Base-by-base conservation (phyloP, 2,113 vertebrate species). In the Microcebus murinus region DNA sequence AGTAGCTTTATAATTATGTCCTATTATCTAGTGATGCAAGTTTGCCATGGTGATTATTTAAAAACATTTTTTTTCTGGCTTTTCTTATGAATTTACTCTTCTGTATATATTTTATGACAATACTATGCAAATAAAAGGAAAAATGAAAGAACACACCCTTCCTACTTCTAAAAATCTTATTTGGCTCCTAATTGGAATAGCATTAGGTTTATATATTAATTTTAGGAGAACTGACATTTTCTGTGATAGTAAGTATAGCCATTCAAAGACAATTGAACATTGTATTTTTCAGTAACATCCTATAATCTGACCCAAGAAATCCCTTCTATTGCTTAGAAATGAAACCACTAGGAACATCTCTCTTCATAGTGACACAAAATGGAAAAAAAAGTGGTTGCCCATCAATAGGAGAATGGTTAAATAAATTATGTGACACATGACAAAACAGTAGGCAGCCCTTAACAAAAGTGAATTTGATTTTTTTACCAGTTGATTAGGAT, bases 71-170 rank as follows among this genome's bases (percentile, higher is more conserved):
- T 39, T 5, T 85, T 67, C 20, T 39, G 34, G 21, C 10, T 71
- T 61, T 31, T 91, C 86, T 61, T 90, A n/a, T 71, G 27, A 96
- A 92, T 76, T 76, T 85, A 68, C 13, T 88, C 20, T 87, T 87
- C 39, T 87, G 3, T 34, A 63, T 10, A 25, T 57, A 83, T 59
- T 67, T 91, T 79, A 73, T 18, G 74, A 83, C 67, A 74, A 25
- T 34, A 83, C 68, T 27, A 87, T 48, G 57, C 63, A 87, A 74
- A 3, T 67, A 15, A 42, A 84, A 79, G 55, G 42, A 29, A n/a
- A 27, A 83, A 88, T 1, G 17, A 73, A 61, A 65, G 18, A n/a
- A 39, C 50, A 73, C 13, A 25, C 42, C 8, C 29, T 31, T 18
- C 68, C 68, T 59, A 15, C 6, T 67, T 17, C 74, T 52, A 63